Evolutionary conservation across 1,140 invertebrate genomes (phyloP), one percentile per base, ranked within the genome.

Genomic region (Brachionus sp.): DNA sequence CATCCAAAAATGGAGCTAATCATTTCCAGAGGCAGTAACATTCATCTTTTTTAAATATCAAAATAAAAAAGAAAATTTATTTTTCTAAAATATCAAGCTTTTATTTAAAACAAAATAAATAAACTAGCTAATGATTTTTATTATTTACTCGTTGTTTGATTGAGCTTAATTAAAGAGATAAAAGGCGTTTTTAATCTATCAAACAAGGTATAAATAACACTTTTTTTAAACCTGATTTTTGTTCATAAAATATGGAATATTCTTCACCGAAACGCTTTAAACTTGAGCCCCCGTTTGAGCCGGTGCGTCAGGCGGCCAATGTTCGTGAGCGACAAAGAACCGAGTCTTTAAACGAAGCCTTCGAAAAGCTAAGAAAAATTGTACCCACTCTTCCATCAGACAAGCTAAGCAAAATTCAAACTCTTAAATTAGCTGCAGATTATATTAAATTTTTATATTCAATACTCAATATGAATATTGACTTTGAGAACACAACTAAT

Each of bases 381-480:
- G 62, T 84, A 12, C 84, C 84, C 4, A 78, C 66, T 16, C 37
- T 84, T 25, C 84, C 84, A 44, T 84, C 83, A 33, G 84, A 84
- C 53, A 84, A 84, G 13, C 35, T 84, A 12, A 80, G 73, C 62
- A 84, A 84, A 70, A 84, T 84, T 42, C 84, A 84, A 82, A 84
- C 84, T 16, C 29, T 84, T 1, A 68, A 77, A 46, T 25, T 84
- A 44, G 84, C 84, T 6, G 53, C 84, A 7, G 57, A 57, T 77
- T 84, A 84, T 29, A 84, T 84, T 33, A 73, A 82, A 23, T 84
- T 84, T 64, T 46, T 84, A 33, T 84, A 68, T 50, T 50, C 35
- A 33, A 13, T 84, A 23, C 57, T 80, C 1, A 80, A 80, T 16
- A 57, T 44, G 50, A 75, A 75, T 25, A 39, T 70, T 39, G 66